Evolutionary conservation across 2,797 vertebrate genomes (phyloP).

Genomic region (Toxotes lorentzi): DNA sequence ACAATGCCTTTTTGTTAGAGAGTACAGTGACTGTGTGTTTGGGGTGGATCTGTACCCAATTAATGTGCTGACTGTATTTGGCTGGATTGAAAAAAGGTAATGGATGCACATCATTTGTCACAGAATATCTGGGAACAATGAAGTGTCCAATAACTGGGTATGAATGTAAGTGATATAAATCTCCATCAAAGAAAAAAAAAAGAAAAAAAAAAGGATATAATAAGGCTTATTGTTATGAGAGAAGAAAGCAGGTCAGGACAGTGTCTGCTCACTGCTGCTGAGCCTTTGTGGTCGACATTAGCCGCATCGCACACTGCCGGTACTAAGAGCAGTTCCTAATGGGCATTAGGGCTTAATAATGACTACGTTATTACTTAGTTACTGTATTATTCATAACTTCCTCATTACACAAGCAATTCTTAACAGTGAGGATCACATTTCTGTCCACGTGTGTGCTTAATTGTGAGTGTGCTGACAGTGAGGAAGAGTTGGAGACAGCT

Average conservation of each 20-base stretch:
- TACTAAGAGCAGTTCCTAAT: constrained; percentile 77
- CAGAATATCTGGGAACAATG: constrained; percentile 32
- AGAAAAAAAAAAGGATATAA: constrained; percentile 33
- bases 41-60: constrained; percentile 11
- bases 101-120: constrained; percentile 51
- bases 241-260: constrained; percentile 64
- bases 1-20: constrained; percentile 41
- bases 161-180: constrained; percentile 57
- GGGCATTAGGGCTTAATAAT: constrained; percentile 84
- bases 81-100: constrained; percentile 23
- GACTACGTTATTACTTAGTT: constrained; percentile 81
- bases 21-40: constrained; percentile 11
- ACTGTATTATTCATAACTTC: constrained; percentile 85
- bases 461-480: constrained; percentile 64
- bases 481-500: constrained; percentile 59
- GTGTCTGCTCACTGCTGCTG: constrained; percentile 28
- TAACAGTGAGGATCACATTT: constrained; percentile 77
- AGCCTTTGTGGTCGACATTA: constrained; percentile 64
- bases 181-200: constrained; percentile 50
- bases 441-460: constrained; percentile 63
- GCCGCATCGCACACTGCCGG: constrained; percentile 57
- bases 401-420: constrained; percentile 79
- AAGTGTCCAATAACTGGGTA: constrained; percentile 45
- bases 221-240: constrained; percentile 42
- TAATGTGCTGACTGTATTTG: constrained; percentile 11